A percentile compares a stretch with the other conserved stretches of the same genome.
Evolutionary conservation across 1,140 invertebrate genomes (phyloP).

Genomic region (Sesamia nonagrioides): DNA sequence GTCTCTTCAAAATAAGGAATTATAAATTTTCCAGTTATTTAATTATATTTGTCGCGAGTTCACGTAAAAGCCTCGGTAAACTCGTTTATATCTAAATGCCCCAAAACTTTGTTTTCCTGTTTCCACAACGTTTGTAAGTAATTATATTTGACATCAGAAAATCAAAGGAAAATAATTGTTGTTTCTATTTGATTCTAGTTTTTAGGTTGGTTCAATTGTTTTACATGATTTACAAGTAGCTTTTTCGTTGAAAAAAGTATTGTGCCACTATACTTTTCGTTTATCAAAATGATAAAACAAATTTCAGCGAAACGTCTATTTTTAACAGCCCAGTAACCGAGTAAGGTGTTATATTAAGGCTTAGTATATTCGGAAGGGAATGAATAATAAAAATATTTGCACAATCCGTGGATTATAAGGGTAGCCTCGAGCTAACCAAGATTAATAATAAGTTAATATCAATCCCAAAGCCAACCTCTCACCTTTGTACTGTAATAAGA

Average conservation of each 20-base stretch:
- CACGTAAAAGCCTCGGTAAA: constrained; percentile 22
- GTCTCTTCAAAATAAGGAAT: constrained; percentile 44
- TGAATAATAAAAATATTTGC: constrained; percentile 42
- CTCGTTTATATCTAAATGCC: constrained; percentile 35
- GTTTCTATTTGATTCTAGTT: neutral
- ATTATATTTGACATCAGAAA: constrained; percentile 34
- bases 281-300: neutral
- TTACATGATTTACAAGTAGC: too few relatives aligned
- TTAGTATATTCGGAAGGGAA: constrained; percentile 6
- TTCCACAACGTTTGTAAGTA: constrained; percentile 41
- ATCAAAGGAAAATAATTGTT: constrained; percentile 4
- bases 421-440: constrained; percentile 27
- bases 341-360: constrained; percentile 7
- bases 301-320: neutral
- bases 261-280: neutral
- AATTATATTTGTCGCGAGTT: constrained; percentile 48
- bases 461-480: constrained; percentile 22
- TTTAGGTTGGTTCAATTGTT: neutral
- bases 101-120: constrained; percentile 40
- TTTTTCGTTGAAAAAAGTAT: neutral
- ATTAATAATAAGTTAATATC: constrained; percentile 37
- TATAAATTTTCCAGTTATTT: constrained; percentile 42
- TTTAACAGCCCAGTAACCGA: neutral
- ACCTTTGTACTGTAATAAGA: constrained; percentile 16
- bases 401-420: constrained; percentile 31